phyloP scores from a whole-genome alignment of 2,888 invertebrate species.

The Trissolcus brochymenae region DNA sequence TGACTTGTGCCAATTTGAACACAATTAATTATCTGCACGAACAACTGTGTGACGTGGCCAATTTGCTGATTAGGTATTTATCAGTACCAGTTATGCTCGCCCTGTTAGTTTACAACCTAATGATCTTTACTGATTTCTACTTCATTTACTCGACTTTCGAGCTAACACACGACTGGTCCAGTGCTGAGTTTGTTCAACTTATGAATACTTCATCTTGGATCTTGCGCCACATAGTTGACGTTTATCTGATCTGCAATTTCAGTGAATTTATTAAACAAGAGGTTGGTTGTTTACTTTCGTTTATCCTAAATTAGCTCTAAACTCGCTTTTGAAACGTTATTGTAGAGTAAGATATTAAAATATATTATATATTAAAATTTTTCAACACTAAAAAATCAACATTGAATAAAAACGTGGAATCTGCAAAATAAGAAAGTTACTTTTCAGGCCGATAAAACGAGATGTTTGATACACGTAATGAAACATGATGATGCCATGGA shows the following conservation, averaged over 20 bases:
- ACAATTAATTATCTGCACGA: slow-evolving; percentile 23
- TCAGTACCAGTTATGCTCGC: slow-evolving; percentile 24
- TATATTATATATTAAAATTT: too few relatives aligned
- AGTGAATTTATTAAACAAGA: slow-evolving; percentile 24
- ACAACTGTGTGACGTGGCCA: slow-evolving; percentile 29
- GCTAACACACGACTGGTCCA: slow-evolving; percentile 14
- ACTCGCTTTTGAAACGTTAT: background rate
- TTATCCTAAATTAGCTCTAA: background rate
- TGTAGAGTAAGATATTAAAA: too few relatives aligned
- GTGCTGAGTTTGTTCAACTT: slow-evolving; percentile 10
- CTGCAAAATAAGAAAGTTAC: background rate
- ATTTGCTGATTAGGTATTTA: slow-evolving; percentile 31
- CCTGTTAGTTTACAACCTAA: slow-evolving; percentile 19
- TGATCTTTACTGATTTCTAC: slow-evolving; percentile 41
- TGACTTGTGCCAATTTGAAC: slow-evolving; percentile 18
- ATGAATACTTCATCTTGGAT: slow-evolving; percentile 21
- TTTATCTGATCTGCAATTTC: slow-evolving; percentile 34
- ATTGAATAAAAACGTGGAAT: background rate
- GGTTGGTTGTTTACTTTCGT: slow-evolving; percentile 4
- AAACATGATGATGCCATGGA: background rate
- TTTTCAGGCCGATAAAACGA: slow-evolving; percentile 26
- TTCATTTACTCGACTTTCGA: slow-evolving; percentile 23
- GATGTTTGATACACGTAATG: slow-evolving; percentile 15
- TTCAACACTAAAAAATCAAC: too few relatives aligned
- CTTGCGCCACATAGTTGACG: slow-evolving; percentile 16